Evolutionary conservation across 2,888 invertebrate genomes (phyloP), one percentile per base, ranked within the genome.

Genomic region (Eupelmus urozonus): DNA sequence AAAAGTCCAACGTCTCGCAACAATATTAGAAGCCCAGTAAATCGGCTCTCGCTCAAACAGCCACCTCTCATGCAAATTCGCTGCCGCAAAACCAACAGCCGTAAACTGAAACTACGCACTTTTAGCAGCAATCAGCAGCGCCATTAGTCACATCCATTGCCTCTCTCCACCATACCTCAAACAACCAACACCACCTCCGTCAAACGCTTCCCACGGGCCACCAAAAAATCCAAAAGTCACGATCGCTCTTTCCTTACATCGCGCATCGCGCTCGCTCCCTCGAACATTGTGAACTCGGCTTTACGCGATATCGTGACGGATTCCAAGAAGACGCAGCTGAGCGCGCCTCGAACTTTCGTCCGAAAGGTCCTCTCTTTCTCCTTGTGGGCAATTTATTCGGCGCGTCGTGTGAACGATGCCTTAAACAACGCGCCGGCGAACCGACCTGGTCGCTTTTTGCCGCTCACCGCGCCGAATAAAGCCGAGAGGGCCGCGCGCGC

Each of bases 331-430:
- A 53, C 45, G 27, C 20, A 23, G 51, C n/a, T 20, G 65, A 75
- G 77, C 80, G 78, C 74, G 81, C 67, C 75, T 20, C 4, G 20
- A 60, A 76, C 76, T 72, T 69, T 73, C 67, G 70, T 75, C 70
- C 74, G 67, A 76, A 76, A 76, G 51, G 42, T 65, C 23, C 49
- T 67, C 59, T 59, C 45, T 74, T 62, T 42, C 18, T 29, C 70
- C 27, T 45, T 18, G 42, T 66, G 7, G 62, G 34, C 49, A 74
- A 78, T 74, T 67, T 70, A 70, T 70, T 63, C 49, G 69, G 69
- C 42, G 34, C 25, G 65, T 25, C 71, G 76, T 67, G 72, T 60
- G 60, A 73, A 69, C 69, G 63, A 57, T 66, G 62, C 75, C 59
- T 79, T 62, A 60, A 75, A 45, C 76, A 63, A 76, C 65, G 70